Percentiles rank a stretch among this genome's conserved stretches.
These are phyloP conservation scores for Lasioglossum baleicum DNA, from an alignment of 1,140 invertebrate species.

Conservation along the genomic window DNA sequence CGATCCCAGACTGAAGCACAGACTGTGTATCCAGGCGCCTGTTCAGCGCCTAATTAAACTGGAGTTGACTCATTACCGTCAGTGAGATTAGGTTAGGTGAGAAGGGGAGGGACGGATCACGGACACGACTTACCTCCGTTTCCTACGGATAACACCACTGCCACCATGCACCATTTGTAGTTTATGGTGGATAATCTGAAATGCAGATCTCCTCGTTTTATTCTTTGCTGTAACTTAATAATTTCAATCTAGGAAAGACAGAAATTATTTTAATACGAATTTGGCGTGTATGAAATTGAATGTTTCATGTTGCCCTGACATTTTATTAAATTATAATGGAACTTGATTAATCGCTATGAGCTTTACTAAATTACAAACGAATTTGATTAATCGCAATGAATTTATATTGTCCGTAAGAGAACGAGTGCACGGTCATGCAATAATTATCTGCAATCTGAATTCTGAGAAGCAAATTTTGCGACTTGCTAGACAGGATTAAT, in stretches of 20 bases:
- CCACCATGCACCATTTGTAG: constrained; percentile 33
- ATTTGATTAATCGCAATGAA: no score
- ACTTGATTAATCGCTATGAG: no score
- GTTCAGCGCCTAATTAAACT: constrained; percentile 57
- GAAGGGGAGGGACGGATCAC: constrained; percentile 23
- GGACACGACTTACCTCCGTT: constrained; percentile 5
- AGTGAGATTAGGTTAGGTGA: constrained; percentile 34
- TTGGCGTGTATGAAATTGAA: background rate
- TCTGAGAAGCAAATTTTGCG: no score
- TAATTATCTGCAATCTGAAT: no score
- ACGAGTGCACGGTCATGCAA: no score
- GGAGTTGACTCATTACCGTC: constrained; percentile 62
- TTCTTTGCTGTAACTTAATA: background rate
- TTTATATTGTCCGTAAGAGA: no score
- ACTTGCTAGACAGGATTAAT: no score
- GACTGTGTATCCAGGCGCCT: constrained; percentile 38
- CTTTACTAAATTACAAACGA: no score
- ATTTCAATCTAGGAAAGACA: background rate
- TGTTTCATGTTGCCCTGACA: background rate
- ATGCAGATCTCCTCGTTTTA: background rate
- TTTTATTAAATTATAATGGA: background rate
- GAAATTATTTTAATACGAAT: background rate
- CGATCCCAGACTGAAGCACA: constrained; percentile 12
- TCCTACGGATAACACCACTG: constrained; percentile 44
- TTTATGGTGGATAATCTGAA: constrained; percentile 13